Base-by-base conservation (phyloP, 1,140 invertebrate genomes). In the Tetramorium parvispinum region DNA sequence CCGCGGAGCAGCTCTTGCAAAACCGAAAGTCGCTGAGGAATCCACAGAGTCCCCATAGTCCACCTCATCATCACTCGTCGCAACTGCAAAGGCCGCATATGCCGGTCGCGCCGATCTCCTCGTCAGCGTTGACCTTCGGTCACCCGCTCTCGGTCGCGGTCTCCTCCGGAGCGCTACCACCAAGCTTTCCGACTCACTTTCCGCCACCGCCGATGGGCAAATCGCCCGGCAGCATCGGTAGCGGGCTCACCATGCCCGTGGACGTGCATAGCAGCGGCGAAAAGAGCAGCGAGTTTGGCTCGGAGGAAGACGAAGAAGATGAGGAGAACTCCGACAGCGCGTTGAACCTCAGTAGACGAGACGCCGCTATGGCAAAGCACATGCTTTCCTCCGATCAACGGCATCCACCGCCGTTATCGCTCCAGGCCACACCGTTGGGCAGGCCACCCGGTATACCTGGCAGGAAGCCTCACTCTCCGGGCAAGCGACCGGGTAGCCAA, bases 391-490 rank as follows among this genome's bases (percentile, higher is more conserved):
- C 83, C 76, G 96, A 96, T 91, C 96, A 96, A 59, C 93, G 95
- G 37, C 94, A 95, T 24, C 93, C 93, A 37, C 94, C 95, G 61
- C 89, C 94, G 61, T 53, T 93, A 32, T 63, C 93, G 51, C 70
- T 93, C 27, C 93, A 93, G 57, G 92, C 92, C 6, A 92, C 92
- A 0, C 88, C 95, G 0, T 83, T 89, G 85, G 96, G 92, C 82
- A 95, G 94, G 88, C 96, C 93, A 24, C 94, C 95, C 6, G 94
- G 95, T 6, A 95, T 96, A 53, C 96, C 97, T 77, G 95, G 97
- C 51, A 95, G 97, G 37, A 98, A 99, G 93, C 97, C 98, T 0
- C 96, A 97, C n/a, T 98, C 98, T 40, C 98, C 98, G 3, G 97
- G 98, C 10, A 99, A 99, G 95, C 96, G 98, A 18, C 94, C 89